phyloP scores from a whole-genome alignment of 2,113 vertebrate genomes.

The Illadopsis cleaveri region DNA sequence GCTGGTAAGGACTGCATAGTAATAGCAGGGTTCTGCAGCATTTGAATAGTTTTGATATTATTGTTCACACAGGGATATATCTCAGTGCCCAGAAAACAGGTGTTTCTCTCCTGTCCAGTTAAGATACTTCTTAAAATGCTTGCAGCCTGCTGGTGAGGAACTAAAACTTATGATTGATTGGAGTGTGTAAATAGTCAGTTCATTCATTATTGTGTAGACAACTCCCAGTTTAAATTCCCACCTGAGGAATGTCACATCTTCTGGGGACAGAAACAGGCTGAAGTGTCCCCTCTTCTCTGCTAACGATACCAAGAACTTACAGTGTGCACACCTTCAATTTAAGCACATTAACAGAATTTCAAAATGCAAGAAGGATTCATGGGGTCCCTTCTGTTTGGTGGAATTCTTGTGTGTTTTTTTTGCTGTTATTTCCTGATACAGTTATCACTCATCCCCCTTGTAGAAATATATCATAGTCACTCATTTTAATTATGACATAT shows the following conservation, averaged over 20 bases:
- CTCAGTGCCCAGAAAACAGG: background rate
- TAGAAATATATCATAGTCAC: background rate
- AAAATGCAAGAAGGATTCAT: background rate
- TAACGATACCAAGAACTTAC: background rate
- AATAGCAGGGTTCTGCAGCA: background rate
- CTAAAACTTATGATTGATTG: background rate
- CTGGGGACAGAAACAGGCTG: rapidly evolving
- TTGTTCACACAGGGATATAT: rapidly evolving
- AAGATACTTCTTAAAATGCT: background rate
- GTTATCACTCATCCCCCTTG: background rate
- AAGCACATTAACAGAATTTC: background rate
- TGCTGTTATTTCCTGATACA: background rate
- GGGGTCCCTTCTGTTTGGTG: background rate
- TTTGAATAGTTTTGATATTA: background rate
- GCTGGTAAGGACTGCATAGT: background rate
- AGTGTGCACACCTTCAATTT: background rate
- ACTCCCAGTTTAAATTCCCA: background rate
- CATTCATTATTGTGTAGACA: background rate
- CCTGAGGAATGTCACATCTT: background rate
- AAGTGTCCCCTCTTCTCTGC: background rate
- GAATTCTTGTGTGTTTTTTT: background rate
- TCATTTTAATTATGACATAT: background rate
- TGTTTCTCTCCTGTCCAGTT: background rate
- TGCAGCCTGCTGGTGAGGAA: background rate
- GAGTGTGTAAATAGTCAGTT: background rate